These are phyloP conservation scores for Drosophila sordidapex DNA, from an alignment of 2,888 invertebrate genomes.

Conservation along the genomic window DNA sequence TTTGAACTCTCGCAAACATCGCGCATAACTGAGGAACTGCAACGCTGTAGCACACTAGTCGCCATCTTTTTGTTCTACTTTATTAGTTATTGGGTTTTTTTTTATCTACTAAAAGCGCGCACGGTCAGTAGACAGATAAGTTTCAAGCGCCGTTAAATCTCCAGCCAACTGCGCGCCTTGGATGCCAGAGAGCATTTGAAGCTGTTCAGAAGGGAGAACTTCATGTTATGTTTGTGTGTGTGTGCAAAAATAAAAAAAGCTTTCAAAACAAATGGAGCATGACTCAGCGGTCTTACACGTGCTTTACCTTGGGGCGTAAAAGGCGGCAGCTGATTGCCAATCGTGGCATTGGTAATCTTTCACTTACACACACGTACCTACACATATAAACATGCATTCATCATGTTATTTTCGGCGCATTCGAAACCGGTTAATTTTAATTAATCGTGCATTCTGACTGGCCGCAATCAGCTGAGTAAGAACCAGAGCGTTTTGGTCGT, in stretches of 20 bases:
- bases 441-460: conserved; percentile 26
- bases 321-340: conserved; percentile 59
- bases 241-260: conserved; percentile 25
- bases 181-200: conserved; percentile 58
- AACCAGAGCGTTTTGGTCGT: background rate
- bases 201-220: conserved; percentile 34
- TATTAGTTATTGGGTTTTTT: background rate
- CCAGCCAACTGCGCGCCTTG: conserved; percentile 46
- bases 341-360: conserved; percentile 42
- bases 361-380: conserved; percentile 18
- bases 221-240: conserved; percentile 3
- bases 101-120: conserved; percentile 59
- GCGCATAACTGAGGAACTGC: conserved; percentile 36
- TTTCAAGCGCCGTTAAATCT: conserved; percentile 5
- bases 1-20: conserved; percentile 43
- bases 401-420: conserved; percentile 63
- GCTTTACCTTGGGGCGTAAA: conserved; percentile 71
- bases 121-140: conserved; percentile 57
- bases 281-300: conserved; percentile 74
- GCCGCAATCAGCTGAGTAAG: background rate
- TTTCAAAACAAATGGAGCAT: conserved; percentile 70
- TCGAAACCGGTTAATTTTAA: conserved; percentile 56
- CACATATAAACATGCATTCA: background rate
- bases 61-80: conserved; percentile 36
- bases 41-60: conserved; percentile 38